Evolutionary conservation across 2,113 vertebrate species (phyloP), one percentile per base, ranked within the genome.

Genomic region (Dryoscopus gambensis): DNA sequence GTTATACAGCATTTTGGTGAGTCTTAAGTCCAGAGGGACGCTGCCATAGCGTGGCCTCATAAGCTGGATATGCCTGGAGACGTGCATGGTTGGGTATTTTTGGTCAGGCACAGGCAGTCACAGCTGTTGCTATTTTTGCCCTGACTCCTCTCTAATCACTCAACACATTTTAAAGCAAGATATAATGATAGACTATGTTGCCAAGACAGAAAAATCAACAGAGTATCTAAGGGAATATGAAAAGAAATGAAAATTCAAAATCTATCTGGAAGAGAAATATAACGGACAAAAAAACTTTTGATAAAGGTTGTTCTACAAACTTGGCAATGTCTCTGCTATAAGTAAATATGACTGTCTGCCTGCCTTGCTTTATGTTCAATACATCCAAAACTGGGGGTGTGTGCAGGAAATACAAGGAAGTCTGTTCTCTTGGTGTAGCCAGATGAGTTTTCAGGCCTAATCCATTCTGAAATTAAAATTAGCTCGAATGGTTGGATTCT

Each of bases 151-250:
- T 97, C 95, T 96, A 96, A 95, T 97, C 97, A 96, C 89, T 97
- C 97, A 95, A 97, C 96, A 97, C 94, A n/a, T 97, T 96, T 96
- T 97, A 96, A 97, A 97, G 78, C 89, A 95, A 96, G 84, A 90
- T 96, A 92, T 96, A 96, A 97, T 97, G 95, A 97, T 75, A 97
- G 82, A 74, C 77, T 79, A 1, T 80, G 91, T 94, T 97, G 96
- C 96, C 96, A 97, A 90, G 75, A 87, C 86, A 95, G 87, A 93
- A 97, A 97, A 96, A 94, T 96, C 94, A 96, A 96, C 96, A 97
- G 53, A 95, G 93, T 95, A 94, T 96, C 95, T 88, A 90, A 96
- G 88, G 88, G 76, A 93, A 95, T 96, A 95, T 57, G 96, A 96
- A 96, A 96, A 96, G 92, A 96, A 93, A 96, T 93, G 60, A 94